Conservation (phyloP, 2,888 invertebrate species). For the Machimus atricapillus region DNA sequence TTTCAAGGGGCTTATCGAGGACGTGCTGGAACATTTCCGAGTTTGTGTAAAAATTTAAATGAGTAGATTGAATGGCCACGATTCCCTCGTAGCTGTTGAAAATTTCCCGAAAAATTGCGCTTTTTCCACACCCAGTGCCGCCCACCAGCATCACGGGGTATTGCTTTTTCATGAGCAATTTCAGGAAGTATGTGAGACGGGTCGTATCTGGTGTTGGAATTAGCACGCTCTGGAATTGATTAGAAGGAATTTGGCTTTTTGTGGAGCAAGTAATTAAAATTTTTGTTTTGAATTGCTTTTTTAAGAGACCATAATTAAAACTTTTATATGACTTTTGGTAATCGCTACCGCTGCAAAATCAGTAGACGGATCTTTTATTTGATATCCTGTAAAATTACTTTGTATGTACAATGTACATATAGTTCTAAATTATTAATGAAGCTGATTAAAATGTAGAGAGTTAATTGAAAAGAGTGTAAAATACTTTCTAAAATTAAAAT, state of each 20-base stretch:
- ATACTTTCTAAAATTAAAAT: background rate
- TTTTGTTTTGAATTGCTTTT: background rate
- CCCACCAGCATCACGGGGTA: slow-evolving; percentile 93
- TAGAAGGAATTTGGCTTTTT: background rate
- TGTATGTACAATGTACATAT: background rate
- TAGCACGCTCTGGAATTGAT: slow-evolving; percentile 56
- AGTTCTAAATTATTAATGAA: background rate
- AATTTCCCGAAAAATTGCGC: slow-evolving; percentile 87
- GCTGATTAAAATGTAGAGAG: background rate
- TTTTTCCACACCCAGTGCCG: slow-evolving; percentile 89
- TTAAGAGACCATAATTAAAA: background rate
- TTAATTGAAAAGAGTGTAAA: background rate
- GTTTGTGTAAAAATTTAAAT: slow-evolving; percentile 94
- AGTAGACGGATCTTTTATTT: background rate
- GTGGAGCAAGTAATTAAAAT: background rate
- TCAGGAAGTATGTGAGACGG: slow-evolving; percentile 87
- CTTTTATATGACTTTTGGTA: background rate
- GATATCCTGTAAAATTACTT: background rate
- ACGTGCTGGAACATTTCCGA: slow-evolving; percentile 90
- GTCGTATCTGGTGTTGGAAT: slow-evolving; percentile 92
- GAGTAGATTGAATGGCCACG: slow-evolving; percentile 87
- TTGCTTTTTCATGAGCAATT: slow-evolving; percentile 76
- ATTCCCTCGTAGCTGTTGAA: slow-evolving; percentile 75
- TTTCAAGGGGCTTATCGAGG: slow-evolving; percentile 90
- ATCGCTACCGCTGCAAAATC: background rate